Conservation (phyloP, 1,140 invertebrate genomes). For the Bombus confusus region DNA sequence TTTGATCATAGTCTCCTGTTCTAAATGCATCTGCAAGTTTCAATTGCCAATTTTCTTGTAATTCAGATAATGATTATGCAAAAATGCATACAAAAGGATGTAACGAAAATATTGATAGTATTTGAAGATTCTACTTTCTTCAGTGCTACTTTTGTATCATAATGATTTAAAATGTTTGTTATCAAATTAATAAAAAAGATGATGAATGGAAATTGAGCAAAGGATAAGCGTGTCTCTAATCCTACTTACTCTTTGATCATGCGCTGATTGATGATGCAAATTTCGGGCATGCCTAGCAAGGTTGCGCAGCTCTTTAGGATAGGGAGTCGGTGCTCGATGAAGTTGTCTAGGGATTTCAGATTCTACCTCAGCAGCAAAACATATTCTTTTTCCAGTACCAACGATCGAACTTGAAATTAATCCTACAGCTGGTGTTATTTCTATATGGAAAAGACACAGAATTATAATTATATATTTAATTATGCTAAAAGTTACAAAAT, state of each 20-base stretch:
- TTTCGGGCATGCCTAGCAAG: conserved; percentile 89
- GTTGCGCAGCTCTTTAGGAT: conserved; percentile 95
- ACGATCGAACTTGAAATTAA: conserved; percentile 76
- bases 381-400: conserved; percentile 84
- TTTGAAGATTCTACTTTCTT: background rate
- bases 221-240: background rate
- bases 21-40: conserved; percentile 69
- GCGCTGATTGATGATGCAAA: conserved; percentile 79
- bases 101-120: background rate
- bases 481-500: background rate
- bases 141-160: background rate
- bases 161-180: background rate
- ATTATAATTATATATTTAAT: conserved; percentile 4
- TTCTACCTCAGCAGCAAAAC: conserved; percentile 87
- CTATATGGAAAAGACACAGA: conserved; percentile 52
- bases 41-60: conserved; percentile 41
- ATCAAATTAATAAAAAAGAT: background rate
- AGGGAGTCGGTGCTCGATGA: conserved; percentile 93
- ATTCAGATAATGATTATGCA: conserved; percentile 3
- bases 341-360: conserved; percentile 85
- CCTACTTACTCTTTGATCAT: conserved; percentile 76
- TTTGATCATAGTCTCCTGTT: conserved; percentile 75
- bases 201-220: background rate
- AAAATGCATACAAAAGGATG: conserved; percentile 4
- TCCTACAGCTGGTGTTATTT: conserved; percentile 76